Base-by-base conservation (phyloP, 2,113 vertebrate genomes). In the Ptychochromis oligacanthus region DNA sequence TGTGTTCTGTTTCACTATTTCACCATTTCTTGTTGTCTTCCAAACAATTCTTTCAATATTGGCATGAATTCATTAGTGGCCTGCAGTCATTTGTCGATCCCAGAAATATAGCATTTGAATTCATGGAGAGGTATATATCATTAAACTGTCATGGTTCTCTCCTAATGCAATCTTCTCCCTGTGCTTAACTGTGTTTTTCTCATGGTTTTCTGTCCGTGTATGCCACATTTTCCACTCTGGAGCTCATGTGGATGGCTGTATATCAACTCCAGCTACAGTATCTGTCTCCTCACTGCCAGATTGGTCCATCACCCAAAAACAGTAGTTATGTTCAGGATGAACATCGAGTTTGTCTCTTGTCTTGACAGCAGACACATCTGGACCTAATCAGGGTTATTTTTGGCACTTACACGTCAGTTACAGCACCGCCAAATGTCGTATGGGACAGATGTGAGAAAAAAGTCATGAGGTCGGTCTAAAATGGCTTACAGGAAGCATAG, bases 401-500 rank as follows among this genome's bases (percentile, higher is more conserved):
- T 43, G 26, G 24, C 0, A 70, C 5, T 0, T 17, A 49, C 64
- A 70, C 3, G 15, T 0, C 0, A 4, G 15, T 65, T 5, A 64
- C 4, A 64, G 36, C 8, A 67, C 24, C 11, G 13, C 38, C 10
- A 67, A 17, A 67, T 15, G 3, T 46, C 1, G 0, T 4, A 49
- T 70, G 64, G 46, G 15, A 9, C 40, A 49, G 7, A 20, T 18
- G 18, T 54, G 17, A 54, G 49, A 1, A 2, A 54, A 67, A 28
- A 22, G 9, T 46, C 22, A 46, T 46, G 64, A 70, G 46, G 15
- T 8, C 2, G 24, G 26, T 15, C 9, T 18, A 49, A 70, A 22
- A 28, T 18, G 3, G 64, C 2, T 24, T 49, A 28, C 9, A 18
- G 0, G 40, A 70, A 70, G 24, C 49, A 7, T 70, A 20, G 6